A percentile compares a stretch with the other conserved stretches of the same genome.
Conservation (phyloP, 1,140 invertebrate species). For the Hermetia illucens region DNA sequence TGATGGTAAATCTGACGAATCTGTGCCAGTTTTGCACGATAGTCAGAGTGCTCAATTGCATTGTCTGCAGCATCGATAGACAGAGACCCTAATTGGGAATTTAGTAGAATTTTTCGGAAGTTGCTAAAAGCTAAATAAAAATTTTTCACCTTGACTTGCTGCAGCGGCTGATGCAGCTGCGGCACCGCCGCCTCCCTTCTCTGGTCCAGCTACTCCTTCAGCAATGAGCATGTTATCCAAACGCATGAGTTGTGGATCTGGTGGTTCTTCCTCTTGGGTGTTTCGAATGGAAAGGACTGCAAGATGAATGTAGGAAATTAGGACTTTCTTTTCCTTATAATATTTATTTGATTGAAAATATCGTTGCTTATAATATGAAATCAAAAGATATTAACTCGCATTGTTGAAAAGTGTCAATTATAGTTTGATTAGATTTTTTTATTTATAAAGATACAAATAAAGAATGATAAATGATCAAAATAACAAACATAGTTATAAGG, state of each 20-base stretch:
- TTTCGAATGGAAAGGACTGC: constrained; percentile 87
- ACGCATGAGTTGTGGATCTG: constrained; percentile 96
- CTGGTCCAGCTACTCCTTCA: constrained; percentile 95
- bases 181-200: constrained; percentile 86
- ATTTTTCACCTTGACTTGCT: constrained; percentile 58
- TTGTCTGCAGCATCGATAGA: constrained; percentile 56
- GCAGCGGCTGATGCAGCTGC: constrained; percentile 83
- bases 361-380: neutral
- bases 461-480: too few relatives aligned
- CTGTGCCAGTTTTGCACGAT: constrained; percentile 96
- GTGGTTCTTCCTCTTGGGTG: constrained; percentile 96
- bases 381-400: too few relatives aligned
- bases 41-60: constrained; percentile 98
- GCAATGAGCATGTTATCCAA: constrained; percentile 99
- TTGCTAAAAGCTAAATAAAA: neutral
- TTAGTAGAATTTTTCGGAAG: too few relatives aligned
- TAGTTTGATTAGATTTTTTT: neutral
- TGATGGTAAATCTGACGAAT: constrained; percentile 99
- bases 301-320: constrained; percentile 20
- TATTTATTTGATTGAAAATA: neutral
- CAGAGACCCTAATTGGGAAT: constrained; percentile 10
- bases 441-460: too few relatives aligned
- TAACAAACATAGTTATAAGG: too few relatives aligned
- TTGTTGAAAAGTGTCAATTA: neutral
- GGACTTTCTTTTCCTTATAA: neutral